Base-by-base conservation (phyloP, 1,140 invertebrate species). In the Rhyacophila brunnea region DNA sequence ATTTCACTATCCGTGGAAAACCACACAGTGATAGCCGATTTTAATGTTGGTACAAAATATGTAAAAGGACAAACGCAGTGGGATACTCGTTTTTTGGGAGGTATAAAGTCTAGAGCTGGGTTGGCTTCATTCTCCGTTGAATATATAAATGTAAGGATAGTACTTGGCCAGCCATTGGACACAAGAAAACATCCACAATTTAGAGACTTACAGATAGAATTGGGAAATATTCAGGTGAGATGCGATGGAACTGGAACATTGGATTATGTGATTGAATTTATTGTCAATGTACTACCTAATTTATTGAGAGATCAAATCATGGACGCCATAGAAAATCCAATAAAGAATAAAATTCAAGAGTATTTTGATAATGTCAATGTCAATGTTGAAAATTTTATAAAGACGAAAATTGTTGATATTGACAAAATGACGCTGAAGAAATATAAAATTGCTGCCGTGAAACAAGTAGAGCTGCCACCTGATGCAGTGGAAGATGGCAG, bases 161-260 rank as follows among this genome's bases (percentile, higher is more conserved):
- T 84, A 46, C 65, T 91, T 0, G 87, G 82, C 59, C 90, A 93
- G 69, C 81, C 87, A 0, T 71, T 92, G 47, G 90, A 93, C 67
- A 88, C 87, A 0, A 79, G 89, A 46, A 85, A 90, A 58, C 82
- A 80, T 11, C 85, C 89, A 1, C 73, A 77, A 58, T 80, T 93
- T 7, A 84, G 87, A 66, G 84, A 89, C 48, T 74, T 93, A 9
- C 82, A 92, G 65, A 72, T 93, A 11, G 88, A 90, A 73, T 70
- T 93, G 64, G 91, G 91, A n/a, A 92, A 92, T 68, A 91, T 93
- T 61, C 89, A 91, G 73, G 78, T 90, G 32, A 72, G 86, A 28
- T 83, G 83, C 66, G 79, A 92, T 62, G 91, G 91, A 4, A 85
- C 89, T 0, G 90, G 91, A 35, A 91, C 89, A 0, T 40, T 90